Evolutionary conservation across 2,113 vertebrate species (phyloP).

Genomic region (Scomber japonicus): DNA sequence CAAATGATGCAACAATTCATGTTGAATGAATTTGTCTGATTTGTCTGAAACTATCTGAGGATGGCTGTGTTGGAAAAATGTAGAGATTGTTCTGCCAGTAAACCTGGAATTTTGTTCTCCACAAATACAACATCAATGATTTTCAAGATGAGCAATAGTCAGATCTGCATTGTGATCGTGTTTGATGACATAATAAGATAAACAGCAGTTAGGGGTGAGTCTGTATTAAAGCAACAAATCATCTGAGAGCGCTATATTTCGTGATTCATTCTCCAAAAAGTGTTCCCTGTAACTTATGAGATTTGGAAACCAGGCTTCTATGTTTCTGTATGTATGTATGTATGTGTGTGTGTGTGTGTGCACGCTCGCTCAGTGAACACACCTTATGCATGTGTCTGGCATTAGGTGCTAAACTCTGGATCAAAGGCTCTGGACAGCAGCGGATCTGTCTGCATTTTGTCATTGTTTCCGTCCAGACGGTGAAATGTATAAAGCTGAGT

Average conservation of each 20-base stretch:
- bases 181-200: neutral
- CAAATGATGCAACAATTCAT: slow-evolving; percentile 17
- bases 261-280: neutral
- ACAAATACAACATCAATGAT: neutral
- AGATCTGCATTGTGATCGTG: neutral
- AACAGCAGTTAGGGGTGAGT: neutral
- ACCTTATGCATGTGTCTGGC: slow-evolving; percentile 28
- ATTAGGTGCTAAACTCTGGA: slow-evolving; percentile 56
- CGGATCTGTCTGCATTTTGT: slow-evolving; percentile 52
- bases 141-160: neutral
- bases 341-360: neutral
- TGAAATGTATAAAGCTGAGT: slow-evolving; percentile 36
- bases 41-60: neutral
- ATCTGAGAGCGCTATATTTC: neutral
- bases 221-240: neutral
- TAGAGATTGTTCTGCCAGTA: no score
- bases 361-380: neutral
- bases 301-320: slow-evolving; percentile 1
- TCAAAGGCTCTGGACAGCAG: slow-evolving; percentile 52
- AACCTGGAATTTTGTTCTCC: neutral
- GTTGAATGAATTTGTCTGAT: no score
- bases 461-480: slow-evolving; percentile 69
- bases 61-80: neutral
- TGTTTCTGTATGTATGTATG: neutral
- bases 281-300: slow-evolving; percentile 33